Percentiles rank a stretch among this genome's conserved stretches.
These are phyloP conservation scores for Pachyseris speciosa DNA, from an alignment of 64 coral and sea anemone species.

Conservation along the genomic window DNA sequence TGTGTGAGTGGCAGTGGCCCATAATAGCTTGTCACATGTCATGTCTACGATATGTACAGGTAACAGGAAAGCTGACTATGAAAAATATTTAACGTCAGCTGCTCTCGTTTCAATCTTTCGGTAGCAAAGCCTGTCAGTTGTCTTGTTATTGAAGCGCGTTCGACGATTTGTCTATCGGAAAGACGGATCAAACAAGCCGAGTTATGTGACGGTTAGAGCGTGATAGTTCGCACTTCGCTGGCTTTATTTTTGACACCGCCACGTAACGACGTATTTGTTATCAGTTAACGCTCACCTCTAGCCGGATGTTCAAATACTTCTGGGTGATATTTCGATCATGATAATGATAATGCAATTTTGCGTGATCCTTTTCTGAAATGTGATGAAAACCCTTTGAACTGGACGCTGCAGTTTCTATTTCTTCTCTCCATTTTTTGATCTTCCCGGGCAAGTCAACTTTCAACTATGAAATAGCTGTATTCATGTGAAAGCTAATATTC, in stretches of 20 bases:
- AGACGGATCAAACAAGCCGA: not conserved
- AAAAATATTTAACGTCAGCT: conserved; percentile 21
- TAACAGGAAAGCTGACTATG: conserved; percentile 38
- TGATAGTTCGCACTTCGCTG: conserved; percentile 26
- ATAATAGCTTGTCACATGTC: conserved; percentile 77
- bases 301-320: conserved; percentile 53
- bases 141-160: not conserved
- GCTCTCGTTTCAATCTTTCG: not conserved
- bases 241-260: not conserved
- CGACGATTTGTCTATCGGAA: not conserved
- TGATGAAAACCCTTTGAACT: not conserved
- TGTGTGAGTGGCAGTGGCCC: conserved; percentile 62
- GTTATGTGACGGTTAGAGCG: conserved; percentile 54
- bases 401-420: too few species aligned
- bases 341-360: conserved; percentile 35
- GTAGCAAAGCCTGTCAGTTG: not conserved
- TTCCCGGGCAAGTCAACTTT: too few species aligned
- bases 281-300: not conserved
- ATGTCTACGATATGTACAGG: conserved; percentile 48
- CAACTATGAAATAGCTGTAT: not conserved
- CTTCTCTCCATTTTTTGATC: too few species aligned
- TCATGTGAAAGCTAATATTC: not conserved
- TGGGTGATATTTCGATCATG: conserved; percentile 52
- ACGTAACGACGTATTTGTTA: conserved; percentile 45
- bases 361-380: not conserved